phyloP scores from a whole-genome alignment of 2,113 vertebrate genomes.

The Ursus arctos region DNA sequence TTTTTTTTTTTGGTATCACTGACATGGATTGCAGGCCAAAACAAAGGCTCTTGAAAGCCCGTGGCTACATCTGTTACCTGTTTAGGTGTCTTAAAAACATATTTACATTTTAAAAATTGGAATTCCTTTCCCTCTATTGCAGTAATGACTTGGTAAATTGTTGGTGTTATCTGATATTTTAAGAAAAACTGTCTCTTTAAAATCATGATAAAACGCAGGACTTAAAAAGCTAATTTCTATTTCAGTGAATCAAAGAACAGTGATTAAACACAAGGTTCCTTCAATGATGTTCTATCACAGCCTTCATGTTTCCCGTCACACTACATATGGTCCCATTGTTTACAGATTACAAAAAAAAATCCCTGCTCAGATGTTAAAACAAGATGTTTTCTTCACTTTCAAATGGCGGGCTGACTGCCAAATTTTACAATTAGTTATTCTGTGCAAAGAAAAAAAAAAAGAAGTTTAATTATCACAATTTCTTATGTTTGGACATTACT shows the following conservation, averaged over 20 bases:
- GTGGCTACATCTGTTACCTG: slow-evolving; percentile 72
- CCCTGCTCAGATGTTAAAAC: slow-evolving; percentile 91
- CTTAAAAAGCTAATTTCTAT: slow-evolving; percentile 83
- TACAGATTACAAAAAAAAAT: slow-evolving; percentile 90
- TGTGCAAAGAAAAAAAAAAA: slow-evolving; percentile 64
- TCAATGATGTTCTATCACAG: slow-evolving; percentile 87
- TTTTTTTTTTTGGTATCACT: not conserved
- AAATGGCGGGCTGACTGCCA: slow-evolving; percentile 89
- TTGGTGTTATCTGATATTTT: slow-evolving; percentile 39
- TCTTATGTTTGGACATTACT: slow-evolving; percentile 82
- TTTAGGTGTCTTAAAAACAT: slow-evolving; percentile 71
- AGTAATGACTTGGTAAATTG: slow-evolving; percentile 32
- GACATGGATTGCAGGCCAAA: slow-evolving; percentile 41
- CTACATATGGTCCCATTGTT: slow-evolving; percentile 93
- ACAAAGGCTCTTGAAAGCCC: slow-evolving; percentile 63
- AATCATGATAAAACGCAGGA: slow-evolving; percentile 71
- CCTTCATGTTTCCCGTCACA: slow-evolving; percentile 90
- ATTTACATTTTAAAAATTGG: slow-evolving; percentile 18
- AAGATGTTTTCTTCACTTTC: slow-evolving; percentile 91
- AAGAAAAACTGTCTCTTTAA: slow-evolving; percentile 76
- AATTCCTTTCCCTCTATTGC: slow-evolving; percentile 51
- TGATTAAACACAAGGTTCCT: slow-evolving; percentile 87
- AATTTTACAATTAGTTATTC: slow-evolving; percentile 88
- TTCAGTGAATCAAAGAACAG: slow-evolving; percentile 84
- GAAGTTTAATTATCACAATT: slow-evolving; percentile 77